Conservation (phyloP, 2,888 invertebrate genomes). For the Lochmaea capreae region DNA sequence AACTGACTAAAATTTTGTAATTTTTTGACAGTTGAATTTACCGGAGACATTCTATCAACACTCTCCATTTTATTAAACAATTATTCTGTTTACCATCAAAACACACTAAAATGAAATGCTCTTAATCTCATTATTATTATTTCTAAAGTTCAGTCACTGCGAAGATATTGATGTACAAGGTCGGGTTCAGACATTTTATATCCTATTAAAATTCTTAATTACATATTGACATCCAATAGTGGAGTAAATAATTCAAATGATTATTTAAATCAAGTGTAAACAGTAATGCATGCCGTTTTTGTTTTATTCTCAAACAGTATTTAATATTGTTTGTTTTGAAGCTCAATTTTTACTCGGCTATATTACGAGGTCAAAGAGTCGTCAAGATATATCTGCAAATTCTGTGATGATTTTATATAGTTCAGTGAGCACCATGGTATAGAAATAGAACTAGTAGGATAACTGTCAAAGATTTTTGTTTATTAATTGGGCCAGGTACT, state of each 20-base stretch:
- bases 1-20: slow-evolving; percentile 4
- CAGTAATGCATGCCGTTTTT: background rate
- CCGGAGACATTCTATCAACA: background rate
- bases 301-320: background rate
- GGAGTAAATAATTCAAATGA: slow-evolving; percentile 2
- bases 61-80: background rate
- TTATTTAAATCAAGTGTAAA: background rate
- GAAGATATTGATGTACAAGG: slow-evolving; percentile 15
- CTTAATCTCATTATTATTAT: slow-evolving; percentile 10
- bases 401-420: no score
- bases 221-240: background rate
- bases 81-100: background rate
- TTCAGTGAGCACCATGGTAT: no score
- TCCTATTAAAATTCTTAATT: background rate
- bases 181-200: background rate
- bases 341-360: background rate
- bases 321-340: background rate
- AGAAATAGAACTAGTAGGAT: no score
- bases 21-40: background rate
- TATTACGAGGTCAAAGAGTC: no score
- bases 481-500: no score
- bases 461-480: no score
- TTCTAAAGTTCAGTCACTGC: slow-evolving; percentile 3
- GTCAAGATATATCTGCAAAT: no score
- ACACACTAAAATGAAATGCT: slow-evolving; percentile 3